These are phyloP conservation scores for Diabrotica undecimpunctata DNA, from an alignment of 1,140 invertebrate genomes.

Conservation along the genomic window DNA sequence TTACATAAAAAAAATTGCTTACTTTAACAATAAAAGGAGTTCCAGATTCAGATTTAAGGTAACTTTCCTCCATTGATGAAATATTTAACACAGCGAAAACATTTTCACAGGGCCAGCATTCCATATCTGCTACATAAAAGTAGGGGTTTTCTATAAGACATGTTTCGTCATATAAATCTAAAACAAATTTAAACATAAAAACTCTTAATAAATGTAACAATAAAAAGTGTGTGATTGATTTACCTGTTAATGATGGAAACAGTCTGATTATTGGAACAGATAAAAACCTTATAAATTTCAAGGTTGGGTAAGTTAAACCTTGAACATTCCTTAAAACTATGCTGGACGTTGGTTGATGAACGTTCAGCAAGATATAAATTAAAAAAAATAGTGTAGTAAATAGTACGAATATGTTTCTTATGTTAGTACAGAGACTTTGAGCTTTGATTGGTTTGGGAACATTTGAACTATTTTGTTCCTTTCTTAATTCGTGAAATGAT, in stretches of 20 bases:
- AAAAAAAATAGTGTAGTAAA: slow-evolving; percentile 31
- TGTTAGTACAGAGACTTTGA: slow-evolving; percentile 26
- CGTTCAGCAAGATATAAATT: slow-evolving; percentile 43
- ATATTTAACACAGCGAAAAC: slow-evolving; percentile 55
- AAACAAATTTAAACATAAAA: slow-evolving; percentile 38
- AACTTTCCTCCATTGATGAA: slow-evolving; percentile 33
- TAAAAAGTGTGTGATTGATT: not conserved
- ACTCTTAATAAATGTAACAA: too few species aligned
- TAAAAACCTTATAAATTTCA: slow-evolving; percentile 50
- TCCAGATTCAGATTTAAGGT: slow-evolving; percentile 37
- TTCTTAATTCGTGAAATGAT: slow-evolving; percentile 36
- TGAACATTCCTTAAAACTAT: slow-evolving; percentile 50
- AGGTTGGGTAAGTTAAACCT: slow-evolving; percentile 52
- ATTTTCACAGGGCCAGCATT: slow-evolving; percentile 72
- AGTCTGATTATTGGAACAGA: slow-evolving; percentile 51
- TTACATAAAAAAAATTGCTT: slow-evolving; percentile 9
- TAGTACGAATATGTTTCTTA: slow-evolving; percentile 31
- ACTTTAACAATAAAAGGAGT: slow-evolving; percentile 43
- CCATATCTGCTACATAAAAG: slow-evolving; percentile 66
- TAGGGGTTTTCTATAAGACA: slow-evolving; percentile 74
- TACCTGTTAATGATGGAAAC: slow-evolving; percentile 49
- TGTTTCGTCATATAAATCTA: slow-evolving; percentile 74
- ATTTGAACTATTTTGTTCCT: slow-evolving; percentile 24
- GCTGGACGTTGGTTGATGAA: slow-evolving; percentile 47
- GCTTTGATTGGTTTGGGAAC: slow-evolving; percentile 18